Percentiles rank a stretch among this genome's conserved stretches.
phyloP scores from a whole-genome alignment of 1,140 invertebrate species.

The Diachasma alloeum region DNA sequence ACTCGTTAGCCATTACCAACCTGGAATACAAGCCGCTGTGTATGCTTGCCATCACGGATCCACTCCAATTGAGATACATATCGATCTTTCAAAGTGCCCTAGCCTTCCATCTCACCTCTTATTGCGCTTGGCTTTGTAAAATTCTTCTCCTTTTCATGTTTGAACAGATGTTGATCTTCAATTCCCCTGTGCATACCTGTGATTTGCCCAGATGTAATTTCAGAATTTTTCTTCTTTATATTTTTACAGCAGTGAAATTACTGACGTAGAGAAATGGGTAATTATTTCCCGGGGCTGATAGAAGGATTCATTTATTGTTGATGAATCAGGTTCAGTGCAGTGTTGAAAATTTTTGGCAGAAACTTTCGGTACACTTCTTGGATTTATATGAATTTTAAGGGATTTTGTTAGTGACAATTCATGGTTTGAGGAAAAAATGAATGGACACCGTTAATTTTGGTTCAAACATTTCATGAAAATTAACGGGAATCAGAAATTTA shows the following conservation, averaged over 20 bases:
- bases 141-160: not conserved
- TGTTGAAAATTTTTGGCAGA: too few species aligned
- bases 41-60: conserved; percentile 9
- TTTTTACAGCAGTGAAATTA: not conserved
- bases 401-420: too few species aligned
- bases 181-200: not conserved
- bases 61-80: conserved; percentile 34
- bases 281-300: not conserved
- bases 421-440: too few species aligned
- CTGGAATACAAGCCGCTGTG: not conserved
- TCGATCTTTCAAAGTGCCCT: conserved; percentile 8
- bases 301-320: too few species aligned
- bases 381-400: too few species aligned
- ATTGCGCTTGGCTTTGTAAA: not conserved
- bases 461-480: too few species aligned
- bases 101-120: conserved; percentile 1
- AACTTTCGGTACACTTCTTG: too few species aligned
- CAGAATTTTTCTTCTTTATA: not conserved
- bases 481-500: too few species aligned
- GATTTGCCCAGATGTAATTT: not conserved
- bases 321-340: too few species aligned
- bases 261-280: not conserved
- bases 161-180: not conserved
- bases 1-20: conserved; percentile 35
- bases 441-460: too few species aligned